Conservation (phyloP, 2,888 invertebrate genomes). For the Orthosia incerta region DNA sequence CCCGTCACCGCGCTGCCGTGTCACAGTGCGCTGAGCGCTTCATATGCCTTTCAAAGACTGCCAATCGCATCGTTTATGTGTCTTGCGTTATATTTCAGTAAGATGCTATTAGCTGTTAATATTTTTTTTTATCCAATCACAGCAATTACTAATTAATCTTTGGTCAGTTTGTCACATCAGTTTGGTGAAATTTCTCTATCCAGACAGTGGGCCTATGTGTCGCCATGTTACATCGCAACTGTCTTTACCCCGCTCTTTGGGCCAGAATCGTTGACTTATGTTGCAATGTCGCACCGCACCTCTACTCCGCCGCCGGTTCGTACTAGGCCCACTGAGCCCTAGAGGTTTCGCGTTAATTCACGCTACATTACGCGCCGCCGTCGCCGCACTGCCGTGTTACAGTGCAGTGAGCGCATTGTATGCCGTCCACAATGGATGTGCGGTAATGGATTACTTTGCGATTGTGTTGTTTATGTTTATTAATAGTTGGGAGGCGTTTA, state of each 20-base stretch:
- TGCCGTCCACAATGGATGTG: slow-evolving; percentile 65
- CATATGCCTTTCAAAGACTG: slow-evolving; percentile 51
- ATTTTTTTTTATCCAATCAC: too few relatives aligned
- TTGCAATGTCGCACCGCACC: not conserved
- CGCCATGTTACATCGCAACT: too few relatives aligned
- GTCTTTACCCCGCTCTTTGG: too few relatives aligned
- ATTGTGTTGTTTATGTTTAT: slow-evolving; percentile 64
- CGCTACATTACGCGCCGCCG: slow-evolving; percentile 70
- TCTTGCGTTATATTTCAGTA: too few relatives aligned
- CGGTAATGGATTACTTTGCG: slow-evolving; percentile 72
- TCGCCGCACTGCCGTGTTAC: slow-evolving; percentile 64
- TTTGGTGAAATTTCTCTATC: too few relatives aligned
- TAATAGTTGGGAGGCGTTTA: slow-evolving; percentile 51
- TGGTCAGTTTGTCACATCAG: too few relatives aligned
- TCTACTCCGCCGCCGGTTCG: not conserved
- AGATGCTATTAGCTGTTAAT: too few relatives aligned
- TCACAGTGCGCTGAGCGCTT: slow-evolving; percentile 72
- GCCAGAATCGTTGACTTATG: too few relatives aligned
- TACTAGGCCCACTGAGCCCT: slow-evolving; percentile 25
- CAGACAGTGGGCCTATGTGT: too few relatives aligned
- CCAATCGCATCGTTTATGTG: too few relatives aligned
- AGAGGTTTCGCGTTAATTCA: slow-evolving; percentile 65
- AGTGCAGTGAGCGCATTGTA: slow-evolving; percentile 74
- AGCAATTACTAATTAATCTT: too few relatives aligned
- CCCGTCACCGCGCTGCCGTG: slow-evolving; percentile 57